These are phyloP conservation scores for Microcebus murinus DNA, from an alignment of 2,113 vertebrate genomes.

Conservation along the genomic window DNA sequence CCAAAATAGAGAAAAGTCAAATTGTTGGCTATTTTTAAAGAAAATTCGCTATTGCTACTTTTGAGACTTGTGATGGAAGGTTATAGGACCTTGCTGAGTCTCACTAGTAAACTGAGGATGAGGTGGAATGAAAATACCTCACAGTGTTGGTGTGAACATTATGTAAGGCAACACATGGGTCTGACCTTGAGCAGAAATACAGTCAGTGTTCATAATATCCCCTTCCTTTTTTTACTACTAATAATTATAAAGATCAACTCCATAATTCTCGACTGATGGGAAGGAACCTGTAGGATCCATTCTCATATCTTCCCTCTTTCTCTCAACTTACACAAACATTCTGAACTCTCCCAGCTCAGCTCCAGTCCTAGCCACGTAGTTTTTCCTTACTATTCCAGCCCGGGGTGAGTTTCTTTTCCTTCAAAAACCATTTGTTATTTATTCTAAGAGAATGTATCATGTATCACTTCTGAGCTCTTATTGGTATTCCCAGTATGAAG, in stretches of 20 bases:
- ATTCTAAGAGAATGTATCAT: not conserved
- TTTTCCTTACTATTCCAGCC: not conserved
- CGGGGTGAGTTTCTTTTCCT: not conserved
- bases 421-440: not conserved
- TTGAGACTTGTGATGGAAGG: not conserved
- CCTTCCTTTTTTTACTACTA: not conserved
- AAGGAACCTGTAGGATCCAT: not conserved
- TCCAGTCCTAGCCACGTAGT: not conserved
- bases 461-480: not conserved
- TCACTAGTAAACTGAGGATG: not conserved
- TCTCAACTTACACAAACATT: not conserved
- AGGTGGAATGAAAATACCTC: not conserved
- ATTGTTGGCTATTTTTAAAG: not conserved
- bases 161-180: fast-evolving
- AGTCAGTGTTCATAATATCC: not conserved
- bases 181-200: not conserved
- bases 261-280: not conserved
- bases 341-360: not conserved
- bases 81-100: not conserved
- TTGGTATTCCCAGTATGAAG: not conserved
- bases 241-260: not conserved
- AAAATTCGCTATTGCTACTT: not conserved
- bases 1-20: not conserved
- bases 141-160: not conserved
- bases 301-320: not conserved